phyloP scores from a whole-genome alignment of 2,888 invertebrate genomes.

The Lepas anatifera region DNA sequence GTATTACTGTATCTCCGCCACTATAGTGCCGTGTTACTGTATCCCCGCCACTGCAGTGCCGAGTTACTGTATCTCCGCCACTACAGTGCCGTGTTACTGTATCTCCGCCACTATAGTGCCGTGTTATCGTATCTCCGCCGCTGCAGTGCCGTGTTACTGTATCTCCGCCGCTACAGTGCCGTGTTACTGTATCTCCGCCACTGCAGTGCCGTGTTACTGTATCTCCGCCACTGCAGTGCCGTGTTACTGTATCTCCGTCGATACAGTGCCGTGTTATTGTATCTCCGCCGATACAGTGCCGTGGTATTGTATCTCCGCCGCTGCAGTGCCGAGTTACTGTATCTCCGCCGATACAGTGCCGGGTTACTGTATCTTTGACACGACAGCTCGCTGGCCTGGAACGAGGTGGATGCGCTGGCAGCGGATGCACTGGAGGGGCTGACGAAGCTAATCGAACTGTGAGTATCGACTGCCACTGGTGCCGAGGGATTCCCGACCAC shows the following conservation, averaged over 20 bases:
- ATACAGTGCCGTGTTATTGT: no score
- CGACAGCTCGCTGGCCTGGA: neutral
- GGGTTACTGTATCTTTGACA: no score
- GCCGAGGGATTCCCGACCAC: no score
- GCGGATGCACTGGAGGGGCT: neutral
- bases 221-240: neutral
- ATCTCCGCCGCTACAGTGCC: no score
- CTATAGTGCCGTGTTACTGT: no score
- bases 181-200: neutral
- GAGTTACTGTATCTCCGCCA: neutral
- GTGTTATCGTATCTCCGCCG: no score
- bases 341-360: no score
- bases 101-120: neutral
- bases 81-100: neutral
- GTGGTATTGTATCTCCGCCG: neutral
- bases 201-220: neutral
- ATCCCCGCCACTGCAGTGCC: no score
- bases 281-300: no score
- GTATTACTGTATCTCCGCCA: neutral
- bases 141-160: no score
- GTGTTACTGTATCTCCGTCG: no score
- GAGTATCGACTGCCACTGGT: no score
- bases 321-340: neutral
- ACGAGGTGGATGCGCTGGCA: neutral
- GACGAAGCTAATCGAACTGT: neutral